Evolutionary conservation across 1,140 invertebrate species (phyloP).

Genomic region (Gryon sp.): DNA sequence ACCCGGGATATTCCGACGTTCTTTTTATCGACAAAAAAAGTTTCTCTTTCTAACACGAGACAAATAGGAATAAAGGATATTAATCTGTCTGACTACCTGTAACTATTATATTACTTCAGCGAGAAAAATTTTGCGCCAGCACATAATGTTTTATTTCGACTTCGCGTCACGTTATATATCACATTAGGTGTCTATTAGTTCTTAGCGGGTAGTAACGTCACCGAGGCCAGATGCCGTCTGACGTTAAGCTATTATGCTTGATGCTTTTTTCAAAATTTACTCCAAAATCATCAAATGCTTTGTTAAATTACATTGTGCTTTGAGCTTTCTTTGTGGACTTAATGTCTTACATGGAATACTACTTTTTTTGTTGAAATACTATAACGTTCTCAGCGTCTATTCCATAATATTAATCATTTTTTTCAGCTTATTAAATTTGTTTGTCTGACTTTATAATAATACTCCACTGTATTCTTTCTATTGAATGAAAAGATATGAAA

Average conservation of each 20-base stretch:
- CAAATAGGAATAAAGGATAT: slow-evolving; percentile 72
- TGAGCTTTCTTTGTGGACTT: too few relatives aligned
- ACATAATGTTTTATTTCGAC: slow-evolving; percentile 64
- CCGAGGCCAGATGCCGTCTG: slow-evolving; percentile 17
- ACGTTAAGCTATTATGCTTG: slow-evolving; percentile 21
- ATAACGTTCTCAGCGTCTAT: too few relatives aligned
- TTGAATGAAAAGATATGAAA: too few relatives aligned
- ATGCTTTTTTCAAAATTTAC: slow-evolving; percentile 17
- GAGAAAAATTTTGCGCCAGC: slow-evolving; percentile 62
- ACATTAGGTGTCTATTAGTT: slow-evolving; percentile 69
- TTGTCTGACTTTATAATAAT: too few relatives aligned
- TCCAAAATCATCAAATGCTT: too few relatives aligned
- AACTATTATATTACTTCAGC: slow-evolving; percentile 68
- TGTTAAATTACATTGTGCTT: too few relatives aligned
- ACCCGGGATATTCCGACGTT: slow-evolving; percentile 30
- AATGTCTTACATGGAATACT: too few relatives aligned
- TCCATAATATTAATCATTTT: too few relatives aligned
- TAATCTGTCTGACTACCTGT: slow-evolving; percentile 73
- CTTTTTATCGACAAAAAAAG: slow-evolving; percentile 34
- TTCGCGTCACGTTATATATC: slow-evolving; percentile 75
- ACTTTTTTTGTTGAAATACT: too few relatives aligned
- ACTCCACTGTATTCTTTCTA: too few relatives aligned
- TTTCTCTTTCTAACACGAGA: slow-evolving; percentile 60
- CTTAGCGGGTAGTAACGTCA: slow-evolving; percentile 10
- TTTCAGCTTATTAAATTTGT: too few relatives aligned